phyloP scores from a whole-genome alignment of 2,888 invertebrate genomes.

The Ametastegia equiseti region DNA sequence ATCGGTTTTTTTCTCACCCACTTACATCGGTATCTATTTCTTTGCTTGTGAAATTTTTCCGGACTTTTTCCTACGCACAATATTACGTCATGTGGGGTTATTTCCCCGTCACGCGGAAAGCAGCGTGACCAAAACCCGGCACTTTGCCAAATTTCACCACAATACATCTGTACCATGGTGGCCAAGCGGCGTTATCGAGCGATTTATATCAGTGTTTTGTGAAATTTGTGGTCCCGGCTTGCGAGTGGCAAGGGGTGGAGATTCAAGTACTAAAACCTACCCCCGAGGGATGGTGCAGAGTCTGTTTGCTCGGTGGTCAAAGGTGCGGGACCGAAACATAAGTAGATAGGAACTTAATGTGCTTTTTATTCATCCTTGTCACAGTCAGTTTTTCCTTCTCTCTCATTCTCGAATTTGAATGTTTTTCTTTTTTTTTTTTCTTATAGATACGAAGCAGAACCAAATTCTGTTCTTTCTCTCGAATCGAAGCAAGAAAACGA shows the following conservation, averaged over 20 bases:
- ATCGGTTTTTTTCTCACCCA: not conserved
- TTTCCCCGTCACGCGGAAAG: conserved; percentile 18
- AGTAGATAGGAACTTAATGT: conserved; percentile 6
- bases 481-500: not conserved
- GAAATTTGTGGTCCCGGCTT: conserved; percentile 66
- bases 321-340: conserved; percentile 17
- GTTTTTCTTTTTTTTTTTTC: not conserved
- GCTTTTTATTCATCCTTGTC: not conserved
- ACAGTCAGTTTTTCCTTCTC: not conserved
- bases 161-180: conserved; percentile 67
- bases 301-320: conserved; percentile 17
- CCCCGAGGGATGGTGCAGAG: conserved; percentile 11
- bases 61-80: conserved; percentile 5
- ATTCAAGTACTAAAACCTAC: conserved; percentile 31
- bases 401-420: too few relatives aligned
- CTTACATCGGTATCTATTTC: conserved; percentile 66
- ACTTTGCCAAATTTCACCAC: conserved; percentile 65
- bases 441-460: too few relatives aligned
- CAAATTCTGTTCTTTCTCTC: not conserved
- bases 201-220: conserved; percentile 71
- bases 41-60: conserved; percentile 56
- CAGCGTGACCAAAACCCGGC: conserved; percentile 58
- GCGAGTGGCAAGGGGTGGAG: conserved; percentile 55
- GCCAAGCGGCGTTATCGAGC: conserved; percentile 66
- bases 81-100: conserved; percentile 2